Base-by-base conservation (phyloP, 2,888 invertebrate genomes). In the Julus scanicus region DNA sequence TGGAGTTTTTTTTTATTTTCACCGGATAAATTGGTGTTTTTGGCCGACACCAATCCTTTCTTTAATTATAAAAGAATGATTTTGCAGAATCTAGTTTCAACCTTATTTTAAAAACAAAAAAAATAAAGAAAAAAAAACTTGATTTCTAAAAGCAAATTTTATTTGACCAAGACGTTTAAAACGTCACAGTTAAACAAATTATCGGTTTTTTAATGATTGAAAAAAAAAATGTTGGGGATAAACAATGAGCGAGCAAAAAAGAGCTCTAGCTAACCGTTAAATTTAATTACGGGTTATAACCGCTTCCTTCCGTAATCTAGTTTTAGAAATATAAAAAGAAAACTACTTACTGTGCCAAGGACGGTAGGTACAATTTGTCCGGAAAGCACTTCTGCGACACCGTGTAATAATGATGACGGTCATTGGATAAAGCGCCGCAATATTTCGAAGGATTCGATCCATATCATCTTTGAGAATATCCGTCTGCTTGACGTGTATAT, bases 201-300 rank as follows among this genome's bases (percentile, higher is more conserved):
- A n/a, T 17, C n/a, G n/a, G 17, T n/a, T n/a, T n/a, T 11, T n/a
- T 5, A 63, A n/a, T 13, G n/a, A 20, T n/a, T 17, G 20, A 63
- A 2, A 63, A 63, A 11, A 3, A 17, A 20, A 63, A n/a, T n/a
- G n/a, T 63, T 63, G n/a, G n/a, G n/a, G 63, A 17, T n/a, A 63
- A 63, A 63, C 63, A 63, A 63, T 63, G 63, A 63, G n/a, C n/a
- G n/a, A 63, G 5, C 63, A 63, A 63, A 63, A 63, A 63, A 13
- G 53, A 15, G 53, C 15, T 53, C 15, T 15, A 53, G 15, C 8
- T 53, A 2, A 53, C 11, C 53, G 53, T 53, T 53, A 53, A 53
- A 53, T 53, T 53, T 13, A 53, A 15, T 6, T 13, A 6, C 2
- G 2, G 53, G 2, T 53, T 48, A 48, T 48, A 48, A 48, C 48